phyloP scores from a whole-genome alignment of 1,140 invertebrate species.

The Drosophila jambulina region DNA sequence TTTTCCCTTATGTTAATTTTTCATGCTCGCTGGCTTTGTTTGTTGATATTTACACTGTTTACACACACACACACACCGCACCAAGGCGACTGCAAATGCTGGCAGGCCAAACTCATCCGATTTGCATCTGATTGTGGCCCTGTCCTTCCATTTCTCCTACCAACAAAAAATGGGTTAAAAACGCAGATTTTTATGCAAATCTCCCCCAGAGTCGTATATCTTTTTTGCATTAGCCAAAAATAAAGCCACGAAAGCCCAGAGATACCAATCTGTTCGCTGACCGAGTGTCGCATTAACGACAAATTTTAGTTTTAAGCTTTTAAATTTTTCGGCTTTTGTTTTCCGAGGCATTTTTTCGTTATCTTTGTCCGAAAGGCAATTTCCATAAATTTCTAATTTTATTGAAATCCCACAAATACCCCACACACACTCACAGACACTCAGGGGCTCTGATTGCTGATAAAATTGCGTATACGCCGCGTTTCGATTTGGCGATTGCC shows the following conservation, averaged over 20 bases:
- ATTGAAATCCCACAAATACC: slow-evolving; percentile 61
- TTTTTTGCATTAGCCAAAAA: slow-evolving; percentile 50
- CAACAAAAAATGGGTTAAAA: slow-evolving; percentile 47
- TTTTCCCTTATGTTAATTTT: slow-evolving; percentile 73
- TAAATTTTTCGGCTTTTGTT: slow-evolving; percentile 63
- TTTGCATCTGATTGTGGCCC: slow-evolving; percentile 31
- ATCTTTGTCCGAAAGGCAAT: slow-evolving; percentile 66
- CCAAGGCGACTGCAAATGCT: slow-evolving; percentile 26
- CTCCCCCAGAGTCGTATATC: slow-evolving; percentile 43
- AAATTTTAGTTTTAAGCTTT: slow-evolving; percentile 82
- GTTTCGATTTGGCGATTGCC: slow-evolving; percentile 41
- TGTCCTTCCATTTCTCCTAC: slow-evolving; percentile 8
- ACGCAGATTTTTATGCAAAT: slow-evolving; percentile 48
- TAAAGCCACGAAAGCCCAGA: slow-evolving; percentile 6
- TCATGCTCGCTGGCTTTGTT: slow-evolving; percentile 61
- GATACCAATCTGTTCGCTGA: slow-evolving; percentile 49
- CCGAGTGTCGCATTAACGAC: slow-evolving; percentile 74
- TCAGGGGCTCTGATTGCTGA: slow-evolving; percentile 41
- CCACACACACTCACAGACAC: slow-evolving; percentile 5
- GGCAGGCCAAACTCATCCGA: slow-evolving; percentile 51
- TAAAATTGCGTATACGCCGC: slow-evolving; percentile 73
- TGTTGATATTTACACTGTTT: slow-evolving; percentile 70
- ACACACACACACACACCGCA: slow-evolving; percentile 14
- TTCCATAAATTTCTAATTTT: slow-evolving; percentile 84
- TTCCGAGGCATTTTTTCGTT: slow-evolving; percentile 43